Base-by-base conservation (phyloP, 2,888 invertebrate species). In the Agrochola lychnidis region DNA sequence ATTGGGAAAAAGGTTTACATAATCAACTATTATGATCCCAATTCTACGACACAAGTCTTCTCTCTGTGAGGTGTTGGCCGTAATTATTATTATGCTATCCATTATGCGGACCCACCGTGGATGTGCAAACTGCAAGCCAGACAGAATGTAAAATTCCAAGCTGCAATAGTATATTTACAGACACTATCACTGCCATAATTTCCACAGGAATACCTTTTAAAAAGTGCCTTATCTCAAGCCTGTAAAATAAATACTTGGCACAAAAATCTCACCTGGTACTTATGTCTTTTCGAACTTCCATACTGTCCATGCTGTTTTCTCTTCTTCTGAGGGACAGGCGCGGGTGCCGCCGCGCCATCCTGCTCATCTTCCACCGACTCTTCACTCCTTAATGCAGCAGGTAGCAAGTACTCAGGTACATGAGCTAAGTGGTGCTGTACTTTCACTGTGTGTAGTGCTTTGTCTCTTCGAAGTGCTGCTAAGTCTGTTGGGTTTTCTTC, bases 371-470 rank as follows among this genome's bases (percentile, higher is more conserved):
- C 97, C 2, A 97, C 87, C 10, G 85, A 96, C 9, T 97, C 97
- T 30, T 98, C 95, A 80, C 97, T 97, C 91, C 98, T 98, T 68
- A 99, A 93, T 0, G 98, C 98, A 1, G 97, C 97, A 0, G 99
- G 99, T 1, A 99, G 97, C 86, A 99, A 98, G 92, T 99, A 99
- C 72, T 99, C 99, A 0, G 99, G 99, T 0, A 99, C 98, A 93
- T 99, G 98, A 45, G 98, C 97, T 81, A 99, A 94, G 94, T 99
- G 99, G 1, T 98, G 97, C 91, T 99, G 99, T 14, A 98, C 95
- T 92, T 98, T 97, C 1, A 99, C 98, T 0, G 98, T 98, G 89
- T 99, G 99, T 30, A 99, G 94, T 0, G 98, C 98, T 93, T 98
- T 98, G 91, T 99, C 99, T 82, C 99, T 98, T 10, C 99, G 97